These are phyloP conservation scores for Centroberyx gerrardi DNA, from an alignment of 2,797 vertebrate genomes.

Conservation along the genomic window DNA sequence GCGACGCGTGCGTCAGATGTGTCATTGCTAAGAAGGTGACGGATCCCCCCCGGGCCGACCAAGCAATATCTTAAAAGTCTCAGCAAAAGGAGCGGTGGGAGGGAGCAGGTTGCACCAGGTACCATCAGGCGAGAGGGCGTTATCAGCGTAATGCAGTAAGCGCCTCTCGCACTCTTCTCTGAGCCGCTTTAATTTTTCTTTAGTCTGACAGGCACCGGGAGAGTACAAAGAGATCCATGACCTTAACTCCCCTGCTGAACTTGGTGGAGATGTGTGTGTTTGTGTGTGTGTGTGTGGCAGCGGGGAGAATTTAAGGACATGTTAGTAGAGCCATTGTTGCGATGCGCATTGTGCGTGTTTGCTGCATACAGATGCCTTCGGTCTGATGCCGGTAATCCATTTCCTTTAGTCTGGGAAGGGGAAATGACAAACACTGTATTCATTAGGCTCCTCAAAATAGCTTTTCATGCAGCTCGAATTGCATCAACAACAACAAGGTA, in stretches of 20 bases:
- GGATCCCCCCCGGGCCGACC: conserved; percentile 4
- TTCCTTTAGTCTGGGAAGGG: conserved; percentile 26
- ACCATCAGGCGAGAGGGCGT: conserved; percentile 25
- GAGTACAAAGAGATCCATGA: conserved; percentile 54
- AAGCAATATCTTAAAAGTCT: conserved; percentile 44
- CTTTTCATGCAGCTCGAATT: conserved; percentile 17
- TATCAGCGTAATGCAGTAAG: conserved; percentile 66
- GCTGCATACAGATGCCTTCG: conserved; percentile 65
- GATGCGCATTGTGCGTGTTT: conserved; percentile 28
- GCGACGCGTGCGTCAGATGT: background rate
- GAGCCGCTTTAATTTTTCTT: conserved; percentile 63
- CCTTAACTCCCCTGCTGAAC: conserved; percentile 50
- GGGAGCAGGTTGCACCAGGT: conserved; percentile 20
- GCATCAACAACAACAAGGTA: conserved; percentile 46
- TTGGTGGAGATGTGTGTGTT: conserved; percentile 37
- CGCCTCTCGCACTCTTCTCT: conserved; percentile 42
- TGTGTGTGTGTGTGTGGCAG: conserved; percentile 24
- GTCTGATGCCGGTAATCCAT: conserved; percentile 37
- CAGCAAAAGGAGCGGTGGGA: conserved; percentile 22
- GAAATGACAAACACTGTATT: conserved; percentile 40
- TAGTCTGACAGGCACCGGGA: conserved; percentile 53
- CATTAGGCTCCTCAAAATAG: conserved; percentile 21
- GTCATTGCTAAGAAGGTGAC: conserved; percentile 27
- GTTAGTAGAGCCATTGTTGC: conserved; percentile 44
- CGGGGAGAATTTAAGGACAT: conserved; percentile 57